Evolutionary conservation across 2,888 invertebrate genomes (phyloP), one percentile per base, ranked within the genome.

Genomic region (Andrena haemorrhoa): DNA sequence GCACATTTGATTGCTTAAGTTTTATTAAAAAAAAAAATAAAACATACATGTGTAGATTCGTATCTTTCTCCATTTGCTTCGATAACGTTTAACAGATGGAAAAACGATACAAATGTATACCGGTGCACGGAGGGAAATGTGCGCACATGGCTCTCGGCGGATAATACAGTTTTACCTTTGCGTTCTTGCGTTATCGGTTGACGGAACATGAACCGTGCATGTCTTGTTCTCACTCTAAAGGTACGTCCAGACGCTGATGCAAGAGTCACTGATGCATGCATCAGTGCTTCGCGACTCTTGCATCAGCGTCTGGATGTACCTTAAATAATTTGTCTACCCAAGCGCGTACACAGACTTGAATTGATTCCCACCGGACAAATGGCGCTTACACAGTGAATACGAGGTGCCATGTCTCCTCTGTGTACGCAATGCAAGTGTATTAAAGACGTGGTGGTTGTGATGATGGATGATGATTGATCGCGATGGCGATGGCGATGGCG

Each of bases 141-240:
- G 7, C 49, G 29, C 16, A 35, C 35, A 10, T 26, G 53, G 26
- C 1, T 23, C 23, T 56, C 23, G 23, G 12, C 56, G 5, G 23
- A 47, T 68, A 78, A 41, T 41, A 41, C 16, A 41, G 41, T 16
- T 41, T 41, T 47, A 77, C 53, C 35, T 79, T 79, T 66, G 68
- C 16, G 41, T 41, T 41, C 41, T 41, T 4, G 16, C 41, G 12
- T 16, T 68, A 47, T 53, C 33, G 51, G 35, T 65, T 23, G 61
- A 12, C 41, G 41, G 41, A 41, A 41, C 41, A 1, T 41, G 12
- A 41, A 41, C 41, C 41, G 41, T 41, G 12, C 12, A 16, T 49
- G 3, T 73, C 65, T 73, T 53, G 23, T 77, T 77, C 74, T 73
- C 74, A 65, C 65, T 73, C 29, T 41, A 41, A n/a, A n/a, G n/a